Base-by-base conservation (phyloP, 2,888 invertebrate species). In the Chironomus riparius region DNA sequence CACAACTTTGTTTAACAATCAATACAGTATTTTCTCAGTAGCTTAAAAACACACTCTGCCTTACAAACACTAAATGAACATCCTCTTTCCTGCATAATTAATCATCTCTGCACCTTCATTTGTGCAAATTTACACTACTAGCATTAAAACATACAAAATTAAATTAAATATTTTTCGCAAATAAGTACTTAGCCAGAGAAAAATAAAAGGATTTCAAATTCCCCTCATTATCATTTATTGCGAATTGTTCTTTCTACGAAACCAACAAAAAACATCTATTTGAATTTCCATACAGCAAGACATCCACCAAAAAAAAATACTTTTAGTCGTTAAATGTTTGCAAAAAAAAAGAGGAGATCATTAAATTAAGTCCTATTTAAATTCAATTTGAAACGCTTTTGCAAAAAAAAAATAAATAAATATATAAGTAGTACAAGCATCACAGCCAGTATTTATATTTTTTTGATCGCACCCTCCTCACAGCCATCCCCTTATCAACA, bases 321-420 rank as follows among this genome's bases (percentile, higher is more conserved):
- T 7, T 5, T 5, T 18, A 56, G 56, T 56, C 56, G 56, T 56
- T 56, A 56, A 56, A 56, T 56, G 56, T 15, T 56, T 56, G 56
- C 56, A 56, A 56, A 56, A 56, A 56, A 56, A 15, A 21, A 65
- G 21, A 65, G 24, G 65, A 65, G 47, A n/a, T 74, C 74, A 74
- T 74, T 74, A 68, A 74, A 74, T 74, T 74, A 74, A 74, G 68
- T 74, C 74, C 47, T 47, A 74, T 74, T 74, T 74, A 74, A 74
- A 74, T 74, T 74, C 74, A 74, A 68, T 74, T 68, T 74, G 38
- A 62, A 38, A 50, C 62, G 47, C 72, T 72, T 38, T 72, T 62
- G 62, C 62, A 61, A 1, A 38, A 38, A 10, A 38, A 38, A 7
- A 12, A 15, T 74, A n/a, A 38, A 38, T 38, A 38, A 38, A 7